phyloP scores from a whole-genome alignment of 2,113 vertebrate genomes.

The Grus americana region DNA sequence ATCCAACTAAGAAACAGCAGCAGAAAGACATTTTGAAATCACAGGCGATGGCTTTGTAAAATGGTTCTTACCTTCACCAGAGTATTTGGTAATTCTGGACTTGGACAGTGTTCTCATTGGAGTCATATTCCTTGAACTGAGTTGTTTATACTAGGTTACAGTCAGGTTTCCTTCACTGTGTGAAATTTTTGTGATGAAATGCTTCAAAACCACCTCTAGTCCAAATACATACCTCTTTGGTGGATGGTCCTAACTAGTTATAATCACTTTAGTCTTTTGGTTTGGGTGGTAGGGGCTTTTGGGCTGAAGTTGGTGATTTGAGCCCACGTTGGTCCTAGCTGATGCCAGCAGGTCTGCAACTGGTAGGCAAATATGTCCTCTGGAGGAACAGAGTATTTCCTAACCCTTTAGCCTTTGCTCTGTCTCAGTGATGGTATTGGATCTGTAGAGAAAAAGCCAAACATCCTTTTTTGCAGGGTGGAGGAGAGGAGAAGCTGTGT shows the following conservation, averaged over 20 bases:
- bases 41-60: neutral
- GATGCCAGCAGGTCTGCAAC: neutral
- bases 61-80: neutral
- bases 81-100: neutral
- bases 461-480: neutral
- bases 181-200: neutral
- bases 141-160: neutral
- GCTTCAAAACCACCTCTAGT: neutral
- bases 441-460: neutral
- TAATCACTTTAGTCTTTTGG: neutral
- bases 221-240: neutral
- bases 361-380: neutral
- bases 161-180: neutral
- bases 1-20: neutral
- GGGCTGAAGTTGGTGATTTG: neutral
- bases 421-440: neutral
- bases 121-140: neutral
- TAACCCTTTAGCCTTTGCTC: neutral
- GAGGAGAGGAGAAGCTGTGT: rapidly evolving
- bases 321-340: neutral
- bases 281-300: neutral
- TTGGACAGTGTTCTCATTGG: neutral
- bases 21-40: neutral
- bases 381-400: neutral
- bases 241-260: neutral